phyloP scores from a whole-genome alignment of 23 tunicate species.

The Clavelina lepadiformis region DNA sequence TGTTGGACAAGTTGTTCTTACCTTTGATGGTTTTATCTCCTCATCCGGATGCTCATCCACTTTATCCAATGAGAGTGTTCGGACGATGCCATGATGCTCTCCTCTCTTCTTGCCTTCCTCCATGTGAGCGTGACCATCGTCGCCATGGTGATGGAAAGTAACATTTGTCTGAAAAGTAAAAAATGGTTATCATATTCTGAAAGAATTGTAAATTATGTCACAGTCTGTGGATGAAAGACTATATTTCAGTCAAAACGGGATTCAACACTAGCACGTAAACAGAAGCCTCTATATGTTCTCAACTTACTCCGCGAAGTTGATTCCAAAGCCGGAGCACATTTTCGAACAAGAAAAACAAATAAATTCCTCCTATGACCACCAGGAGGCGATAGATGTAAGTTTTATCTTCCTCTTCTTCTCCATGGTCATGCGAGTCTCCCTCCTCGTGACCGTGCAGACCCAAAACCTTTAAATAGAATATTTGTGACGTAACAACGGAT shows the following conservation, averaged over 20 bases:
- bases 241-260: no score
- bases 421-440: constrained; percentile 17
- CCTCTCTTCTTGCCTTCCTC: constrained; percentile 3
- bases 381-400: constrained; percentile 34
- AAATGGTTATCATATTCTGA: no score
- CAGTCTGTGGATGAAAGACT: no score
- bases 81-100: not conserved
- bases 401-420: constrained; percentile 24
- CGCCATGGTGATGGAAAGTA: constrained; percentile 1
- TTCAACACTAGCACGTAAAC: no score
- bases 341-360: constrained; percentile 45
- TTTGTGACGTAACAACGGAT: no score
- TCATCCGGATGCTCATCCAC: no score
- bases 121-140: constrained; percentile 15
- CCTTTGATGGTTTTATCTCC: no score
- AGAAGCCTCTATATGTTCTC: no score
- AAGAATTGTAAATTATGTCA: no score
- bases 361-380: constrained; percentile 52
- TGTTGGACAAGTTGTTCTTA: no score
- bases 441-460: constrained; percentile 61
- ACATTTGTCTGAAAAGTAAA: not conserved
- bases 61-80: no score
- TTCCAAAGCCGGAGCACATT: constrained; percentile 43
- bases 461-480: constrained; percentile 23
- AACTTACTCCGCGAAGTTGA: constrained; percentile 21